Percentiles rank a stretch among this genome's conserved stretches.
These are phyloP conservation scores for Notarius quadriscutis DNA, from an alignment of 2,113 vertebrate species.

Conservation along the genomic window DNA sequence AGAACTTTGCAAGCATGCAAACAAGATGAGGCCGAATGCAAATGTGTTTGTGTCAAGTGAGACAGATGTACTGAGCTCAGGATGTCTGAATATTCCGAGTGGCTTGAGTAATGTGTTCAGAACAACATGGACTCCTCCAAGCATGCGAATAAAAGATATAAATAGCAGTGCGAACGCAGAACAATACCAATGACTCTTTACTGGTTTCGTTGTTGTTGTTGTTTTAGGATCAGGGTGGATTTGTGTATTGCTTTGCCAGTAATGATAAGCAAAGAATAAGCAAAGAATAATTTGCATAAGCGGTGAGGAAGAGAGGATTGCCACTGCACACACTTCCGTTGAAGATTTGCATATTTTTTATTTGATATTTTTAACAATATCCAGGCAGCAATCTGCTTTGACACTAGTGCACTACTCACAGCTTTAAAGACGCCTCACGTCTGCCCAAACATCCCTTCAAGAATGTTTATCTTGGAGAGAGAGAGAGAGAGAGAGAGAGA, in stretches of 20 bases:
- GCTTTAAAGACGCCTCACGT: not conserved
- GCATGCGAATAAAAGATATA: not conserved
- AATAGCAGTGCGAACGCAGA: not conserved
- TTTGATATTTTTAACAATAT: not conserved
- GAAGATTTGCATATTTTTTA: conserved; percentile 2
- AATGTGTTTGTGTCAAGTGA: not conserved
- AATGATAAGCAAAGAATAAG: conserved; percentile 21
- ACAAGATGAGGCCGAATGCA: conserved; percentile 35
- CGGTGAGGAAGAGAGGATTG: not conserved
- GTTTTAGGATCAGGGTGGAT: not conserved
- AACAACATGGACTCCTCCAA: not conserved
- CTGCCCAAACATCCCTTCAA: not conserved
- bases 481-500: too few species aligned
- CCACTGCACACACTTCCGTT: not conserved
- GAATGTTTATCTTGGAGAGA: too few species aligned
- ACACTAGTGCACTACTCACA: not conserved
- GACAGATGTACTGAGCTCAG: not conserved
- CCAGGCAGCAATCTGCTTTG: not conserved
- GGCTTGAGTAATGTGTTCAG: not conserved
- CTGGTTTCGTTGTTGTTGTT: not conserved
- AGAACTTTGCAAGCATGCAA: conserved; percentile 34
- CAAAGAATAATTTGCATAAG: conserved; percentile 26
- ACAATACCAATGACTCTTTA: not conserved
- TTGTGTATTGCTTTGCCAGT: not conserved
- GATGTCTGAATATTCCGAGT: not conserved